Evolutionary conservation across 2,113 vertebrate species (phyloP), one percentile per base, ranked within the genome.

Genomic region (Corvus moneduloides): DNA sequence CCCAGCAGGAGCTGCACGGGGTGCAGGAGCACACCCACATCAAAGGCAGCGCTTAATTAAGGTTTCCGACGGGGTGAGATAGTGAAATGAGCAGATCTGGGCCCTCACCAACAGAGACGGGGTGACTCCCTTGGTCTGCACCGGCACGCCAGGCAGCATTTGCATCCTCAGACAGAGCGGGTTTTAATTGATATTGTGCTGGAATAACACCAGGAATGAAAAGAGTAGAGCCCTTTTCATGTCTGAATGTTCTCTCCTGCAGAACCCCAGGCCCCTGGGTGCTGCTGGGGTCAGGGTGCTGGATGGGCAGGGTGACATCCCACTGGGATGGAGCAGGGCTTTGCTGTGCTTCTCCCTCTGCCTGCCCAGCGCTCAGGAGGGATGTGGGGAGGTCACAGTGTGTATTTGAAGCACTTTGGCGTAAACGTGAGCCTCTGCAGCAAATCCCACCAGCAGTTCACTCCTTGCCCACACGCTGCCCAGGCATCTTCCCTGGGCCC

Each of bases 11-110:
- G 77, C 73, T 3, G 24, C 11, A 4, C 4, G 1, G 93, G 69
- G 84, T 72, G 93, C 91, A 81, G 89, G 56, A 96, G 84, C 91
- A 94, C 0, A 8, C 94, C 89, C 82, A 17, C 73, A 93, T 71
- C 91, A 91, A 96, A 96, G 93, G 51, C 46, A 68, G 67, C 1
- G 27, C 67, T 90, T 94, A 96, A 97, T 96, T 90, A 96, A 96
- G 84, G 8, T 95, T 96, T 96, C 78, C 5, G 3, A 76, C n/a
- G 0, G 49, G 35, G 49, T 0, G 4, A 95, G 94, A 95, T 79
- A 94, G 85, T 8, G 67, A 88, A 95, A 90, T 13, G 81, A 93
- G 90, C 46, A 59, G 90, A 79, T 55, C 91, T 85, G 93, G 63
- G 84, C 87, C 58, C 74, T 75, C 73, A 7, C 68, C 2, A 5